Evolutionary conservation across 2,888 invertebrate genomes (phyloP), one percentile per base, ranked within the genome.

Genomic region (Melieria crassipennis): DNA sequence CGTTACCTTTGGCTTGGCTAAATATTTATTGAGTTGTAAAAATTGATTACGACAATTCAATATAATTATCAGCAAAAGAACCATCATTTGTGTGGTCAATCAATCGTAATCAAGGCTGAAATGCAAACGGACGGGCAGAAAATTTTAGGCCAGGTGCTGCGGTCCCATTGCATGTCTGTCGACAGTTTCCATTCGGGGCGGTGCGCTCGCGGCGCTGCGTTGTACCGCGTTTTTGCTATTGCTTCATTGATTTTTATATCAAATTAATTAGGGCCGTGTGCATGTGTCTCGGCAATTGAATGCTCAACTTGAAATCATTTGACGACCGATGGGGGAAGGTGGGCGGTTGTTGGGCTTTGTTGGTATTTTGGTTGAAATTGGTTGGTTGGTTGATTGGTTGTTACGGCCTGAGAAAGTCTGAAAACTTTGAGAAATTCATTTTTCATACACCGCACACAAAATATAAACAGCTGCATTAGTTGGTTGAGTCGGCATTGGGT

Each of bases 41-140:
- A 67, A 67, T 67, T 67, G 60, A 67, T 67, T 67, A 67, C 67
- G 30, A 67, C 67, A 67, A 52, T 67, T 67, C 50, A 67, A 58
- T 67, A 67, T 61, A 67, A 67, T 67, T 67, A 67, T 67, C 67
- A 67, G 60, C 67, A 60, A 52, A 61, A 61, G 50, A 50, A 67
- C 61, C 52, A 45, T 52, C 52, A 67, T 67, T 67, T 67, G 45
- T 52, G 52, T 5, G 60, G 67, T 45, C 65, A 56, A 52, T 67
- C 67, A 67, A 45, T 61, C 60, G 60, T 67, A 47, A 47, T 42
- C 4, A 16, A n/a, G 10, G 55, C 43, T 46, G 57, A 57, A 52
- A 43, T 58, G 43, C 48, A 47, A 13, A 48, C 47, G 52, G 30
- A 30, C 52, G 42, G 11, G 10, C 48, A 48, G 13, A 58, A 46